Percentiles rank a stretch among this genome's conserved stretches.
These are phyloP conservation scores for Pachycephus smyrnensis DNA, from an alignment of 2,888 invertebrate genomes.

Conservation along the genomic window DNA sequence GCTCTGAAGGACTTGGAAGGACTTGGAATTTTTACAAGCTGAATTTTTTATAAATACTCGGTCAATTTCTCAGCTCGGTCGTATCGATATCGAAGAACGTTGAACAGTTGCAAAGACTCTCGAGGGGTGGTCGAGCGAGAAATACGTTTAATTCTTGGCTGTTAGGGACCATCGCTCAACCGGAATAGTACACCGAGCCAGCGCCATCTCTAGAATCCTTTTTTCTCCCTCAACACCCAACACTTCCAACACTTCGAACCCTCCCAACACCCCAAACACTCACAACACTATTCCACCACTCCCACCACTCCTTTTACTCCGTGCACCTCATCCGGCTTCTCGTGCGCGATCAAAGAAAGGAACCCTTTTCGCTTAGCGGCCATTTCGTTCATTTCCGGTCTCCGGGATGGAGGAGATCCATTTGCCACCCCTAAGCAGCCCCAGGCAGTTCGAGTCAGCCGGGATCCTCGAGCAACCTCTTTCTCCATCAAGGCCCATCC, in stretches of 20 bases:
- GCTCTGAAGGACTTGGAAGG: no score
- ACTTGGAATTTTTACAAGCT: no score
- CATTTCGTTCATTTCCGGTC: constrained; percentile 66
- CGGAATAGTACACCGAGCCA: neutral
- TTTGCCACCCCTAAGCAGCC: constrained; percentile 48
- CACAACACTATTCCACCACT: neutral
- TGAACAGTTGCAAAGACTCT: no score
- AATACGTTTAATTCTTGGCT: constrained; percentile 7
- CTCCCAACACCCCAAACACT: no score
- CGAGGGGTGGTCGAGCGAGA: neutral
- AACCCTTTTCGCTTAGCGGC: constrained; percentile 63
- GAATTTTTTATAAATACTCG: no score
- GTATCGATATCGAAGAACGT: no score
- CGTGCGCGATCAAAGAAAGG: constrained; percentile 56
- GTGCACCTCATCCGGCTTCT: constrained; percentile 3
- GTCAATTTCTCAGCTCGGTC: no score
- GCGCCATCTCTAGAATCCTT: neutral
- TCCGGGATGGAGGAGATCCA: constrained; percentile 54
- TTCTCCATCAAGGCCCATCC: constrained; percentile 25
- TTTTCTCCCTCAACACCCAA: neutral
- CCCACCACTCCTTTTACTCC: neutral
- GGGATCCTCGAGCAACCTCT: constrained; percentile 26
- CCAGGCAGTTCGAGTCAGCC: constrained; percentile 12
- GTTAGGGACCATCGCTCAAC: constrained; percentile 4
- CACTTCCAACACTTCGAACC: no score